These are phyloP conservation scores for Caerostris darwini DNA, from an alignment of 1,140 invertebrate genomes.

Conservation along the genomic window DNA sequence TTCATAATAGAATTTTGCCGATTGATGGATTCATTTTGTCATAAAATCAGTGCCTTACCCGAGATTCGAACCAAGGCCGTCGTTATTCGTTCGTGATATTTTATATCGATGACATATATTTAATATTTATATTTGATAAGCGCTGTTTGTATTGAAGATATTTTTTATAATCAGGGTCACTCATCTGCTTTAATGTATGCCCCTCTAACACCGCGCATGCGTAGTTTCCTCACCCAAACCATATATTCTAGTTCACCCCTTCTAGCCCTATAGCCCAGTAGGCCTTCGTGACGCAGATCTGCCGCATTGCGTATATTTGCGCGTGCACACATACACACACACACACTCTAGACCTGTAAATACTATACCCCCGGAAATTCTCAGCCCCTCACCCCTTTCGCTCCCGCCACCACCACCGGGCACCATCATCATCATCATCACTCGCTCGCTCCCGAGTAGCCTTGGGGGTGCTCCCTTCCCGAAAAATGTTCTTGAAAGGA, in stretches of 20 bases:
- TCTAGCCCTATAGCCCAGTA: background rate
- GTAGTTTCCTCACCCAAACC: background rate
- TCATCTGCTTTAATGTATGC: background rate
- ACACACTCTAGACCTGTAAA: constrained; percentile 43
- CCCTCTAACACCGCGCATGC: background rate
- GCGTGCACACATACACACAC: constrained; percentile 11
- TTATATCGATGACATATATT: too few relatives aligned
- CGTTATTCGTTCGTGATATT: too few relatives aligned
- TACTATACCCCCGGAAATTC: constrained; percentile 55
- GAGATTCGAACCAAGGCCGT: too few relatives aligned
- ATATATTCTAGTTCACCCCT: background rate
- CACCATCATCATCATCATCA: constrained; percentile 62
- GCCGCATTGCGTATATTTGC: constrained; percentile 61
- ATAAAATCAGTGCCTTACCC: too few relatives aligned
- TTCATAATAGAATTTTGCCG: too few relatives aligned
- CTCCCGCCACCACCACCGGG: background rate
- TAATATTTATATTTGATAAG: background rate
- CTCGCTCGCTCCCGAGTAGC: constrained; percentile 23
- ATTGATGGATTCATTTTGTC: too few relatives aligned
- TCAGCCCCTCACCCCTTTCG: constrained; percentile 37
- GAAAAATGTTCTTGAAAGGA: constrained; percentile 23
- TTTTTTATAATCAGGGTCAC: background rate
- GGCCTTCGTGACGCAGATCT: constrained; percentile 22
- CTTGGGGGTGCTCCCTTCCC: constrained; percentile 59
- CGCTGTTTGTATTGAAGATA: background rate